Conservation (phyloP, 92 coral and sea anemone species). For the Epizoanthus rinbou region DNA sequence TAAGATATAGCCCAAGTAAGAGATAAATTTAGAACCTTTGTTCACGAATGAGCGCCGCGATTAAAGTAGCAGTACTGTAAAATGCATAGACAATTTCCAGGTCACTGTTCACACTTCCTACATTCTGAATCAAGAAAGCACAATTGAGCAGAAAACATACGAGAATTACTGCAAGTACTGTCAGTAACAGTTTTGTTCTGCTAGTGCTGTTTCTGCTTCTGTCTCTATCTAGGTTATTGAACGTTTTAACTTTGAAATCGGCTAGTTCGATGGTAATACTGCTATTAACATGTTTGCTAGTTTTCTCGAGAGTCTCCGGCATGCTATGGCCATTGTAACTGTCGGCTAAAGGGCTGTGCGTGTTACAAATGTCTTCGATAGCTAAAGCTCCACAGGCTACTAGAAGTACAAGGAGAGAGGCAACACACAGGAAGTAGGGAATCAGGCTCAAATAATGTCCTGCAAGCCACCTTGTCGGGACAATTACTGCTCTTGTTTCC, state of each 20-base stretch:
- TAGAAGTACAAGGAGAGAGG: background rate
- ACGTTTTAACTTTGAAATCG: background rate
- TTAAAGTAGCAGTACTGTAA: conserved; percentile 11
- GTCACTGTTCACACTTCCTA: background rate
- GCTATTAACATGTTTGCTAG: background rate
- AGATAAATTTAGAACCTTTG: background rate
- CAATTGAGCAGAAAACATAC: background rate
- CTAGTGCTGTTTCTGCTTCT: background rate
- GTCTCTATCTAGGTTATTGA: background rate
- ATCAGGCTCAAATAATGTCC: background rate
- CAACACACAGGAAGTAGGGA: background rate
- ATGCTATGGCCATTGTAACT: background rate
- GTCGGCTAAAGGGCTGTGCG: background rate
- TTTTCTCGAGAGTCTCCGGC: too few species aligned
- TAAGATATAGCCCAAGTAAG: too few species aligned
- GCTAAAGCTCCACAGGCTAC: background rate
- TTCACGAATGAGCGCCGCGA: conserved; percentile 16
- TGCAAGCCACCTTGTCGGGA: background rate
- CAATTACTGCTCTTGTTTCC: background rate
- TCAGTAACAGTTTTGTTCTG: conserved; percentile 4
- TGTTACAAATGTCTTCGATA: background rate
- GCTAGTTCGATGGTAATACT: background rate
- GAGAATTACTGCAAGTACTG: background rate
- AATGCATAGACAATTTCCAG: conserved; percentile 1
- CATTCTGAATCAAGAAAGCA: background rate